A percentile compares a stretch with the other conserved stretches of the same genome.
Evolutionary conservation across 2,888 invertebrate species (phyloP).

Genomic region (Brachypalpus laphriformis): DNA sequence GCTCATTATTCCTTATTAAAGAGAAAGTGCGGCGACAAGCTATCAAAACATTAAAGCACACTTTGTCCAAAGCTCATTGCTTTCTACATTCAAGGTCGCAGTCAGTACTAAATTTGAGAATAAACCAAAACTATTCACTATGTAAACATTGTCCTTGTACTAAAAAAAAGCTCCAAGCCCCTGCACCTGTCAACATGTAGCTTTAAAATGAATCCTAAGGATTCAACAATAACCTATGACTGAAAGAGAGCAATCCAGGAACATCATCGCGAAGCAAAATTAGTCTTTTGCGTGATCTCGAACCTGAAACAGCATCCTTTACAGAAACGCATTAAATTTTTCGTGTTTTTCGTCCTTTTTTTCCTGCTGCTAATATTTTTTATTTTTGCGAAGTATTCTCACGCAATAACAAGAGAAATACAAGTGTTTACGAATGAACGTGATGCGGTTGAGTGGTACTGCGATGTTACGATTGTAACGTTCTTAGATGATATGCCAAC

Average conservation of each 20-base stretch:
- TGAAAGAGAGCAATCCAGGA: slow-evolving; percentile 21
- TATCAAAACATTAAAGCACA: no score
- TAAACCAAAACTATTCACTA: no score
- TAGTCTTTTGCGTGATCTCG: slow-evolving; percentile 68
- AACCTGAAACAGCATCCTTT: slow-evolving; percentile 58
- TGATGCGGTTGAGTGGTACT: slow-evolving; percentile 48
- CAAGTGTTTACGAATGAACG: slow-evolving; percentile 42
- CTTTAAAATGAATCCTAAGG: neutral
- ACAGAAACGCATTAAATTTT: slow-evolving; percentile 3
- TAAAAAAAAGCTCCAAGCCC: slow-evolving; percentile 42
- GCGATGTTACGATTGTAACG: slow-evolving; percentile 23
- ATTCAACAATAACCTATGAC: slow-evolving; percentile 26
- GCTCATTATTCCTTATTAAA: no score
- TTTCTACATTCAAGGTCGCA: slow-evolving; percentile 6
- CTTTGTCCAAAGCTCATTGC: no score
- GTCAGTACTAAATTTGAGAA: slow-evolving; percentile 1
- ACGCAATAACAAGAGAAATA: slow-evolving; percentile 4
- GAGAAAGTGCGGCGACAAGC: no score
- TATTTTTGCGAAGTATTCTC: slow-evolving; percentile 12
- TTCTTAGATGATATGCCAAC: neutral
- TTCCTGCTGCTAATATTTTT: slow-evolving; percentile 1
- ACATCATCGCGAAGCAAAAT: slow-evolving; percentile 42
- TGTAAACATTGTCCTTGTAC: neutral
- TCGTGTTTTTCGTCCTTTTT: slow-evolving; percentile 45
- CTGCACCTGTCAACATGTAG: slow-evolving; percentile 44